Base-by-base conservation (phyloP, 1,140 invertebrate genomes). In the Melipona quadrifasciata region DNA sequence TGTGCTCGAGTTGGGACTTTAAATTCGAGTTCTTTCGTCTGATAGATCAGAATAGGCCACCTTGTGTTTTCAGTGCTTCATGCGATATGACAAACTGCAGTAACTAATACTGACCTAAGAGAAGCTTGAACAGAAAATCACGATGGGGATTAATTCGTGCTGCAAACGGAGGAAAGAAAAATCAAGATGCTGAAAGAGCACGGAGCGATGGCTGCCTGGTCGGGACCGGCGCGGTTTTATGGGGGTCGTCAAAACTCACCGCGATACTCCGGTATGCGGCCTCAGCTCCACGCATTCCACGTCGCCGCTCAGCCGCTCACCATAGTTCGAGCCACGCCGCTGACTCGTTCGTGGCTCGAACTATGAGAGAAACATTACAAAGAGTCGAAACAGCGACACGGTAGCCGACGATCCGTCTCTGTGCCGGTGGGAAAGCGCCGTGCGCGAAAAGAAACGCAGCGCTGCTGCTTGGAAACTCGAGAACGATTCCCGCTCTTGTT, bases 171-270 rank as follows among this genome's bases (percentile, higher is more conserved):
- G 27, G 2, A 67, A 47, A 47, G 67, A 47, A 5, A 70, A 39
- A 70, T 47, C 47, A 47, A 16, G 39, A 64, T 8, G 3, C 21
- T 21, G 2, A 14, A 58, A 64, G 39, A 64, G 39, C 27, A 39
- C 19, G 17, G 8, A 87, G 90, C 87, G 88, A 81, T 86, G 89
- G 85, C 89, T 91, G 83, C 31, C 31, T 31, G 31, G 87, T 89
- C 88, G 87, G 87, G 39, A 47, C 89, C 87, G 86, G 88, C 88
- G 90, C 80, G 89, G 91, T 94, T 94, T 94, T 94, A 94, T 93
- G 92, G 90, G 39, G 92, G 89, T 93, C 92, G 91, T 94, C 91
- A 93, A 93, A 94, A 92, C 90, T 91, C 90, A 93, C 84, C 89
- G 91, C 91, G 91, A 93, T 93, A 92, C 91, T 91, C 65, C 79